Conservation (phyloP, 2,888 invertebrate species). For the Brachyptera risi region DNA sequence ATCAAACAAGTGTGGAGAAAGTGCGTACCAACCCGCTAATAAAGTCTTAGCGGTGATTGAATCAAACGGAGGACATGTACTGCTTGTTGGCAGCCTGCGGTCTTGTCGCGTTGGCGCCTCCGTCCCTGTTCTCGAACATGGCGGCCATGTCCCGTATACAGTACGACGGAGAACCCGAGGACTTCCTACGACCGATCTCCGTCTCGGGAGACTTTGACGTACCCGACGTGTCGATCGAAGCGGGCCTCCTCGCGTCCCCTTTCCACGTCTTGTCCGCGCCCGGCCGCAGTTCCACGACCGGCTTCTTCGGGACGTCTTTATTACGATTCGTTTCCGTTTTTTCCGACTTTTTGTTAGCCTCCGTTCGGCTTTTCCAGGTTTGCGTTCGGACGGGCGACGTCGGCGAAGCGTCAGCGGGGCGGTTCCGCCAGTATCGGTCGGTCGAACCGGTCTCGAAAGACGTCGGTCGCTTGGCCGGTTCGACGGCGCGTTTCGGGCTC, state of each 20-base stretch:
- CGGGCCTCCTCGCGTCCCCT: conserved; percentile 35
- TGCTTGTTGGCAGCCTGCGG: background rate
- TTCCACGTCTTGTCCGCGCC: background rate
- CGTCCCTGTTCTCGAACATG: conserved; percentile 57
- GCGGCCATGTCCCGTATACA: conserved; percentile 80
- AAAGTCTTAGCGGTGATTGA: too few relatives aligned
- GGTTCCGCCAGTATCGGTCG: conserved; percentile 36
- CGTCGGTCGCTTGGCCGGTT: background rate
- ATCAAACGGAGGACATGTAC: background rate
- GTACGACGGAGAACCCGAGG: conserved; percentile 57
- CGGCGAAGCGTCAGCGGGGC: conserved; percentile 52
- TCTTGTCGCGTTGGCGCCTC: background rate
- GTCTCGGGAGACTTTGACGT: conserved; percentile 35
- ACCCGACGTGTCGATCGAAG: conserved; percentile 25
- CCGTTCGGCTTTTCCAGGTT: background rate
- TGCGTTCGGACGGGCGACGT: too few relatives aligned
- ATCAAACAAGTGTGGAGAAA: too few relatives aligned
- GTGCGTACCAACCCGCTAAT: too few relatives aligned
- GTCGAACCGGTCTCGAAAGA: conserved; percentile 29
- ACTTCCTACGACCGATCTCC: conserved; percentile 31
- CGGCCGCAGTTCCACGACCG: background rate
- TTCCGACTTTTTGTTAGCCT: background rate
- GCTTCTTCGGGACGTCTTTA: background rate
- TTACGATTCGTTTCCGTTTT: background rate
- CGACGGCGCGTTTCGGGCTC: background rate